Evolutionary conservation across 2,888 invertebrate genomes (phyloP).

Genomic region (Biston stratarius): DNA sequence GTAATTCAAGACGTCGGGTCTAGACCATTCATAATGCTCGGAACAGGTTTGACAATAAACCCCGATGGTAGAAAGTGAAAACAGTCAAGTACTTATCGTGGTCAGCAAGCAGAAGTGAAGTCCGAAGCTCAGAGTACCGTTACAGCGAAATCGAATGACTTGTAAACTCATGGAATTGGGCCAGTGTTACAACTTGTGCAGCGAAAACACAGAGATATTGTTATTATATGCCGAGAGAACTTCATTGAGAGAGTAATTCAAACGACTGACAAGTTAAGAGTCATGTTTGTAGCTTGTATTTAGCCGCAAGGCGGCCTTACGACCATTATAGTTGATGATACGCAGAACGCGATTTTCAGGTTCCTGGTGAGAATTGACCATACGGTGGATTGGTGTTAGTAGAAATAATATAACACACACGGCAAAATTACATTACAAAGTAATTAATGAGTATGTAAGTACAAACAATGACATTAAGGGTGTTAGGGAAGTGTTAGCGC

Average conservation of each 20-base stretch:
- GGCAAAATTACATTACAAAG: too few relatives aligned
- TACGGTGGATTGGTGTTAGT: too few relatives aligned
- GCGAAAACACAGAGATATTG: constrained; percentile 13
- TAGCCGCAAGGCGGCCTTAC: not conserved
- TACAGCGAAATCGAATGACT: constrained; percentile 78
- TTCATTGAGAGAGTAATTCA: constrained; percentile 10
- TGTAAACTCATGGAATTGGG: constrained; percentile 71
- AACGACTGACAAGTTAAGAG: constrained; percentile 4
- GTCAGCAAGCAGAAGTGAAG: constrained; percentile 26
- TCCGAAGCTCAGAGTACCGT: constrained; percentile 64
- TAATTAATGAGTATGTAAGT: too few relatives aligned
- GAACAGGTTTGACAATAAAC: constrained; percentile 21
- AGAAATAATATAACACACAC: too few relatives aligned
- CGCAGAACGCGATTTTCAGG: constrained; percentile 16
- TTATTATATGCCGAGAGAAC: constrained; percentile 6
- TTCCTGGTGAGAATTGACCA: not conserved
- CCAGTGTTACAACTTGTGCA: constrained; percentile 63
- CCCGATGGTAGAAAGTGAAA: constrained; percentile 76
- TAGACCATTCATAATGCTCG: constrained; percentile 1
- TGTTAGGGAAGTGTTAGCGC: too few relatives aligned
- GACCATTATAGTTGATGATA: constrained; percentile 25
- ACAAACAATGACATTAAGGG: too few relatives aligned
- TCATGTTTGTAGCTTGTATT: constrained; percentile 2
- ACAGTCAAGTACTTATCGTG: constrained; percentile 51
- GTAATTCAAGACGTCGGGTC: constrained; percentile 12